Evolutionary conservation across 2,113 vertebrate species (phyloP), one percentile per base, ranked within the genome.

Genomic region (Rhinoderma darwinii): DNA sequence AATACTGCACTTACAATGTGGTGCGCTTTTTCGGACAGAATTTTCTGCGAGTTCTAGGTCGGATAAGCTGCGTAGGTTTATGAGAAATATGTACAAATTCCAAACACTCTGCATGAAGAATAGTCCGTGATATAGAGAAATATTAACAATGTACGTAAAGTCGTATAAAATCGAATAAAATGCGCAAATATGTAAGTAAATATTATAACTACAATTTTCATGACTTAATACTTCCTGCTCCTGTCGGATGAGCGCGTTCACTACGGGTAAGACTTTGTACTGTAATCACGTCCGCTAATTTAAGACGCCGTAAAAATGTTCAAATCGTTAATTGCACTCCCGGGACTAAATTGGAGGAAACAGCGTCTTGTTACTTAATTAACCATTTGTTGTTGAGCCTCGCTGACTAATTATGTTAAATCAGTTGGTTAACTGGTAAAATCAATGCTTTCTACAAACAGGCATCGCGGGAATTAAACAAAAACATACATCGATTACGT

Each of bases 381-480:
- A 87, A 81, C 85, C 68, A 87, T 81, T 87, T 87, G 20, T 73
- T 87, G 54, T 74, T 73, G 56, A 72, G 81, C 20, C 22, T 32
- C 35, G 4, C 11, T n/a, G 66, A 41, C 77, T 87, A 87, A 87
- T 74, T 82, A 73, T 61, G 70, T 87, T 59, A 82, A 87, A 87
- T 87, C 35, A 82, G 68, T 82, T 54, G 35, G 76, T 80, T 81
- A 81, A 73, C 84, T 17, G n/a, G n/a, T 56, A 73, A 74, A 87
- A 87, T 81, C 84, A 70, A 86, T 86, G 56, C 37, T 68, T 68
- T 79, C 32, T 41, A 22, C 35, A 74, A 20, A 37, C 15, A 61
- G 50, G 18, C 27, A 59, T 73, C 70, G 11, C 30, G 84, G 63
- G 47, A 80, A 72, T 81, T 43, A 30, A 70, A 39, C 37, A 66